A percentile compares a stretch with the other conserved stretches of the same genome.
Conservation (phyloP, 2,113 vertebrate genomes). For the Suricata suricatta region DNA sequence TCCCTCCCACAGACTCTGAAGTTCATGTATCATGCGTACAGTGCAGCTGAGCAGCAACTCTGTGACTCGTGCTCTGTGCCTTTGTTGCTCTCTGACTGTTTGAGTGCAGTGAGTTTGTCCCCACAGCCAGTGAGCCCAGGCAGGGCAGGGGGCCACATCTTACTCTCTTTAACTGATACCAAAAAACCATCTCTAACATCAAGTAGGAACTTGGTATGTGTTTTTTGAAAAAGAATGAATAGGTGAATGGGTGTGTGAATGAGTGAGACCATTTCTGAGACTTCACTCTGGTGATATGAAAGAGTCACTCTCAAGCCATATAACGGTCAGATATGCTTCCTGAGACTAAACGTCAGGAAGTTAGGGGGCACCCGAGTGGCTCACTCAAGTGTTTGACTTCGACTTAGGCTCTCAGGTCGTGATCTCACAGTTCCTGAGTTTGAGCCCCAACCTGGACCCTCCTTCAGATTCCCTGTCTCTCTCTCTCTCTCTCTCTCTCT, state of each 20-base stretch:
- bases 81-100: not conserved
- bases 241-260: not conserved
- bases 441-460: no score
- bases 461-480: no score
- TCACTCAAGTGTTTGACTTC: no score
- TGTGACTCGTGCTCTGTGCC: accelerated
- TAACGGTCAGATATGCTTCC: not conserved
- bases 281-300: not conserved
- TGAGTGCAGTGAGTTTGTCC: not conserved
- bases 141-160: not conserved
- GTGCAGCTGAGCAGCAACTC: not conserved
- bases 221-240: not conserved
- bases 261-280: not conserved
- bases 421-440: no score
- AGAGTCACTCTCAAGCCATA: not conserved
- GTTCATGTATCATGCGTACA: accelerated
- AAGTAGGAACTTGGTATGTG: not conserved
- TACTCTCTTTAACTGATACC: not conserved
- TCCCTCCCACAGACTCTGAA: not conserved
- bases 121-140: not conserved
- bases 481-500: no score
- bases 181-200: not conserved
- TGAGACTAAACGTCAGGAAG: not conserved
- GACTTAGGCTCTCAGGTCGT: no score
- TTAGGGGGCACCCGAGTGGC: not conserved